phyloP scores from a whole-genome alignment of 2,797 vertebrate genomes.

The Notamacropus eugenii region DNA sequence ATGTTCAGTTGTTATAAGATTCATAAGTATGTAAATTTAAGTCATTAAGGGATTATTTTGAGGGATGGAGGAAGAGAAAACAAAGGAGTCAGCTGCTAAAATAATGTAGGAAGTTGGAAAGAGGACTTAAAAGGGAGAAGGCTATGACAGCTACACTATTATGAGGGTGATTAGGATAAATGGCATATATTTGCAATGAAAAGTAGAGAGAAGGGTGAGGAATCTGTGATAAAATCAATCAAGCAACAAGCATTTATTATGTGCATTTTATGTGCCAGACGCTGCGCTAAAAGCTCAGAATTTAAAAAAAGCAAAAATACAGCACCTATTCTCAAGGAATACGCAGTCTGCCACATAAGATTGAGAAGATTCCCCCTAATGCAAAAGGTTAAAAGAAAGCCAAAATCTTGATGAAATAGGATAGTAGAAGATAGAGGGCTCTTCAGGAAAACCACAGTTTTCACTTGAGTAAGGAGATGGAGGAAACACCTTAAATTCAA shows the following conservation, averaged over 20 bases:
- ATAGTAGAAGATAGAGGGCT: neutral
- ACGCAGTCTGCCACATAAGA: neutral
- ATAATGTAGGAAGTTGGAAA: neutral
- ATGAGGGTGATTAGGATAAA: neutral
- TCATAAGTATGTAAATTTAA: neutral
- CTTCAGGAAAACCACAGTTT: neutral
- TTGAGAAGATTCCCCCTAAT: neutral
- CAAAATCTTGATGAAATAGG: neutral
- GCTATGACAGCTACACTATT: neutral
- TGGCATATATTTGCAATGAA: neutral
- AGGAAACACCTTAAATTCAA: neutral
- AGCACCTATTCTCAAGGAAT: neutral
- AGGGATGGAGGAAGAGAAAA: neutral
- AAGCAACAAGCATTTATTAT: neutral
- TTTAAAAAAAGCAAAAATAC: neutral
- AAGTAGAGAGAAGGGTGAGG: neutral
- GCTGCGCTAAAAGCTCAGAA: constrained; percentile 5
- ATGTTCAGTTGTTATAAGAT: neutral
- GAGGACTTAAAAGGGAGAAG: neutral
- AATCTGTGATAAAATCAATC: neutral
- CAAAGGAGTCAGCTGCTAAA: neutral
- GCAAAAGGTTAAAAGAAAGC: neutral
- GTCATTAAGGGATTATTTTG: neutral
- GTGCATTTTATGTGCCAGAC: neutral
- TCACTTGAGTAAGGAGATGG: neutral